Evolutionary conservation across 2,797 vertebrate genomes (phyloP).

Genomic region (Lindbergichthys nudifrons): DNA sequence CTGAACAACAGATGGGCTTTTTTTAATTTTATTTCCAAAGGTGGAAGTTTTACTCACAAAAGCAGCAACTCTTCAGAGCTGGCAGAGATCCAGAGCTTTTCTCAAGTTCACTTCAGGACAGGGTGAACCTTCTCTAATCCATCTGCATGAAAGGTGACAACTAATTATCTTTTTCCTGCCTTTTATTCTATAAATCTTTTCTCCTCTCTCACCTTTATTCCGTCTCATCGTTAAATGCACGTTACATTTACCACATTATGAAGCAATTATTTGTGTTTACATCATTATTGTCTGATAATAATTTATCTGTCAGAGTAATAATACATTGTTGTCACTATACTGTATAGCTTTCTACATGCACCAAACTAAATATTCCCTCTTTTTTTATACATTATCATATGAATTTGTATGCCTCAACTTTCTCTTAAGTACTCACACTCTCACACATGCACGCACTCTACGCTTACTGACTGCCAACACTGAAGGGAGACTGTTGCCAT

Average conservation of each 20-base stretch:
- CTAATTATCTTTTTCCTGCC: too few species aligned
- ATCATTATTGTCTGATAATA: neutral
- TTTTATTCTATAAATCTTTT: neutral
- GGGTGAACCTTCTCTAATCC: conserved; percentile 3
- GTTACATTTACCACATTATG: neutral
- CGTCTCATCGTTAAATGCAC: neutral
- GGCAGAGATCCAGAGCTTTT: conserved; percentile 42
- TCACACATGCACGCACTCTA: conserved; percentile 15
- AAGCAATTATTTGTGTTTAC: neutral
- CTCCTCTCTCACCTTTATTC: neutral
- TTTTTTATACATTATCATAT: conserved; percentile 11
- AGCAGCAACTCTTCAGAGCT: conserved; percentile 28
- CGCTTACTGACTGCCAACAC: conserved; percentile 38
- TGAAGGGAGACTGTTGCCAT: conserved; percentile 66
- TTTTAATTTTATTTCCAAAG: conserved; percentile 3
- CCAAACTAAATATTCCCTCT: neutral
- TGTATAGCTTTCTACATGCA: neutral
- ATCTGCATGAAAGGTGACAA: neutral
- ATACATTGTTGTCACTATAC: neutral
- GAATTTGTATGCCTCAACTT: conserved; percentile 10
- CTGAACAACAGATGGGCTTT: conserved; percentile 25
- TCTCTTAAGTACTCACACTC: conserved; percentile 4
- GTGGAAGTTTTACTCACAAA: conserved; percentile 18
- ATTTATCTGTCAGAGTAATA: neutral
- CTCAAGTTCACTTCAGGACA: conserved; percentile 33